Evolutionary conservation across 2,888 invertebrate genomes (phyloP).

Genomic region (Tillus elongatus): DNA sequence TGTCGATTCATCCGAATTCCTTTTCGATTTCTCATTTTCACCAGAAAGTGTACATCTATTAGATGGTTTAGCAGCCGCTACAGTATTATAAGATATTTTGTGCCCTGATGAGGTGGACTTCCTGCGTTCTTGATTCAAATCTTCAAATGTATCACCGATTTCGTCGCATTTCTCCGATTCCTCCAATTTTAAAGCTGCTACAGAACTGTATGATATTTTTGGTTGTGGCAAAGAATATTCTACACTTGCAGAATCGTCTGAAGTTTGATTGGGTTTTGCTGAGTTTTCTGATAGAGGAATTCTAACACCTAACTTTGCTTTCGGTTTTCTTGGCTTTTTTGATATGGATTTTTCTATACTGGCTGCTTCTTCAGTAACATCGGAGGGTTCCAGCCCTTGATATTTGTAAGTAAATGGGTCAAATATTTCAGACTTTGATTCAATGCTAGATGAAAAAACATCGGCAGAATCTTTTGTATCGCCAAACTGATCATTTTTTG

Average conservation of each 20-base stretch:
- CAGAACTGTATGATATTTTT: too few relatives aligned
- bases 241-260: constrained; percentile 14
- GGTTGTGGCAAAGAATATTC: too few relatives aligned
- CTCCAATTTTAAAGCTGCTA: too few relatives aligned
- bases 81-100: constrained; percentile 48
- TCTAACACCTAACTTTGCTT: constrained; percentile 38
- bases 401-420: not conserved
- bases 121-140: too few relatives aligned
- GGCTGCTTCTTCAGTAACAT: not conserved
- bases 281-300: constrained; percentile 26
- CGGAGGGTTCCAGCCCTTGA: not conserved
- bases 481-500: too few relatives aligned
- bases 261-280: constrained; percentile 18
- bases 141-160: too few relatives aligned
- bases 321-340: constrained; percentile 36
- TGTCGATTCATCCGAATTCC: too few relatives aligned
- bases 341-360: constrained; percentile 7
- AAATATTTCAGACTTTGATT: not conserved
- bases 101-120: too few relatives aligned
- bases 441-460: not conserved
- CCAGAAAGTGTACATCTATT: too few relatives aligned
- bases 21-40: too few relatives aligned
- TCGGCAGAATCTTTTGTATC: constrained; percentile 4
- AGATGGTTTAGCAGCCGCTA: constrained; percentile 39
- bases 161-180: too few relatives aligned